phyloP scores from a whole-genome alignment of 2,797 vertebrate species.

The Oophaga sylvatica region DNA sequence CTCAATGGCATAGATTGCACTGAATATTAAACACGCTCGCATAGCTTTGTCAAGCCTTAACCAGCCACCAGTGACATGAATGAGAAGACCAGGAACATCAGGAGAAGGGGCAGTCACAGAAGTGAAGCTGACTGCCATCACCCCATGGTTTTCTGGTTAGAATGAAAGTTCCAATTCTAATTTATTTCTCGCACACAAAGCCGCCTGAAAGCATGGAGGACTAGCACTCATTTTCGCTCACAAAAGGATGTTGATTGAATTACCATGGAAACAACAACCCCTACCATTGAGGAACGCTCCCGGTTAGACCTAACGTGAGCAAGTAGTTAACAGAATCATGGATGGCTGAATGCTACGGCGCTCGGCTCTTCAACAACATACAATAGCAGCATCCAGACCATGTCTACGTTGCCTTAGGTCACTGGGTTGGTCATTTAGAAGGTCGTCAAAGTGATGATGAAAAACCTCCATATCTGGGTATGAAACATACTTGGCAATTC shows the following conservation, averaged over 20 bases:
- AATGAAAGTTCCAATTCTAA: constrained; percentile 33
- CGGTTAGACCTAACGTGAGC: constrained; percentile 18
- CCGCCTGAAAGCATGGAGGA: constrained; percentile 25
- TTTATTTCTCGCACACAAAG: constrained; percentile 40
- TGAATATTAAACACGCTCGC: constrained; percentile 26
- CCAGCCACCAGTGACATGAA: not conserved
- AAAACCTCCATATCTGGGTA: not conserved
- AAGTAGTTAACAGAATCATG: constrained; percentile 19
- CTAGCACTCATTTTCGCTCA: constrained; percentile 45
- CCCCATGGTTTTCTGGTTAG: constrained; percentile 34
- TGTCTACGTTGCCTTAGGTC: not conserved
- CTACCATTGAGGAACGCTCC: constrained; percentile 19
- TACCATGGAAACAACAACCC: constrained; percentile 52
- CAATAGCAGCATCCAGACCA: not conserved
- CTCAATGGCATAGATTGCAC: constrained; percentile 17
- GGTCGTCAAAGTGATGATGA: not conserved
- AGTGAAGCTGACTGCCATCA: constrained; percentile 6
- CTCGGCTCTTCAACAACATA: constrained; percentile 16
- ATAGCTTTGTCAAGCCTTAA: constrained; percentile 3
- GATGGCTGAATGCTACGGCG: constrained; percentile 8
- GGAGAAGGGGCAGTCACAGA: not conserved
- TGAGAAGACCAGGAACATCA: not conserved
- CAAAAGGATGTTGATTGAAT: constrained; percentile 56
- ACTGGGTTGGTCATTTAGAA: not conserved
- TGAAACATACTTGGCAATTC: not conserved